phyloP scores from a whole-genome alignment of 2,888 invertebrate genomes.

The Cheiracanthium punctorium region DNA sequence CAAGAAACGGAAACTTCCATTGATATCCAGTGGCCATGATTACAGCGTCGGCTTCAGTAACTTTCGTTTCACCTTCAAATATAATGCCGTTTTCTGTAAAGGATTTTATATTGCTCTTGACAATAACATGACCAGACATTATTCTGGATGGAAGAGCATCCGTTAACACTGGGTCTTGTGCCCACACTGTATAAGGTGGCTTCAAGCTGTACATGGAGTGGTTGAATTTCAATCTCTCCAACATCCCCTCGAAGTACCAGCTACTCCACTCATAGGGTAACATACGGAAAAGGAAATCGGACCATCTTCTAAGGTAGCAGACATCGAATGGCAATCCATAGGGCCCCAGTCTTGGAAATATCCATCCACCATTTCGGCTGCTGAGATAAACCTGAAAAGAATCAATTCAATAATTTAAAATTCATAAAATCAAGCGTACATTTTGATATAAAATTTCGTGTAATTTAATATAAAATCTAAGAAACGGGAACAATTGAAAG shows the following conservation, averaged over 20 bases:
- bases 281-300: constrained; percentile 32
- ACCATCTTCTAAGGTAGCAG: constrained; percentile 61
- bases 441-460: no score
- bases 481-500: no score
- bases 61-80: constrained; percentile 59
- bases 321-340: constrained; percentile 76
- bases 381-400: constrained; percentile 76
- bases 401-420: no score
- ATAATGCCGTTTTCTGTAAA: constrained; percentile 65
- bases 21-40: constrained; percentile 76
- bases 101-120: constrained; percentile 74
- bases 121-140: constrained; percentile 75
- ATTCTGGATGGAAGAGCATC: constrained; percentile 77
- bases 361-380: constrained; percentile 78
- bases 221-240: constrained; percentile 71
- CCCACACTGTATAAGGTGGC: constrained; percentile 75
- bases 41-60: constrained; percentile 73
- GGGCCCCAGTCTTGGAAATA: constrained; percentile 77
- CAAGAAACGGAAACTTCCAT: constrained; percentile 75
- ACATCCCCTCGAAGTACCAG: constrained; percentile 46
- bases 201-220: constrained; percentile 76
- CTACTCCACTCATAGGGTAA: constrained; percentile 43
- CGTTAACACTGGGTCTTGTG: constrained; percentile 75
- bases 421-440: no score
- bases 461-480: no score